Percentiles rank a stretch among this genome's conserved stretches.
These are phyloP conservation scores for Zootermopsis nevadensis DNA, from an alignment of 2,888 invertebrate species.

Conservation along the genomic window DNA sequence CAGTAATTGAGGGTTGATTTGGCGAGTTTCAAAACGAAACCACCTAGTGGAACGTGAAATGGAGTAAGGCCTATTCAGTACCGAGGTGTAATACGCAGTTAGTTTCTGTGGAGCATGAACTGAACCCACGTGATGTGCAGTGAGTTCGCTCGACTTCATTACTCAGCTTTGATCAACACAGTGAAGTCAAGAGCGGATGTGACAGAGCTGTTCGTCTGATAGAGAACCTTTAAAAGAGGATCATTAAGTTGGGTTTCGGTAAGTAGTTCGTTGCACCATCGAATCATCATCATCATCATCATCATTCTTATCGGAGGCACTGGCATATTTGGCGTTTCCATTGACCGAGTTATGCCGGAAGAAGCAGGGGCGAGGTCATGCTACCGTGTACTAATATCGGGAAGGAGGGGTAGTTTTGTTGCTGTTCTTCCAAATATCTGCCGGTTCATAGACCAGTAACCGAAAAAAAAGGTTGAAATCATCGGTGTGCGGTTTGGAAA, in stretches of 20 bases:
- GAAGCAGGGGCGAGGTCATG: neutral
- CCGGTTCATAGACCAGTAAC: constrained; percentile 25
- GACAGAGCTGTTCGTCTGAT: neutral
- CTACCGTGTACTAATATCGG: neutral
- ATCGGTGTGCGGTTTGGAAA: neutral
- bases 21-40: neutral
- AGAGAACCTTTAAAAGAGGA: neutral
- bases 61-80: neutral
- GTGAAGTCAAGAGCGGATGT: neutral
- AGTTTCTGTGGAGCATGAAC: neutral
- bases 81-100: neutral
- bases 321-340: neutral
- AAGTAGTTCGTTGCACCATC: neutral
- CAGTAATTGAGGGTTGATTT: too few species aligned
- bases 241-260: neutral
- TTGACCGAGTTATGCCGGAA: neutral
- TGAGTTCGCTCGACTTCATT: neutral
- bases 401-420: neutral
- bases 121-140: neutral
- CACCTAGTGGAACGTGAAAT: neutral
- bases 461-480: neutral
- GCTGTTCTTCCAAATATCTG: constrained; percentile 25
- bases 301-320: neutral
- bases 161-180: neutral
- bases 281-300: constrained; percentile 4